Evolutionary conservation across 2,113 vertebrate species (phyloP).

Genomic region (Callochromis pleurospilus): DNA sequence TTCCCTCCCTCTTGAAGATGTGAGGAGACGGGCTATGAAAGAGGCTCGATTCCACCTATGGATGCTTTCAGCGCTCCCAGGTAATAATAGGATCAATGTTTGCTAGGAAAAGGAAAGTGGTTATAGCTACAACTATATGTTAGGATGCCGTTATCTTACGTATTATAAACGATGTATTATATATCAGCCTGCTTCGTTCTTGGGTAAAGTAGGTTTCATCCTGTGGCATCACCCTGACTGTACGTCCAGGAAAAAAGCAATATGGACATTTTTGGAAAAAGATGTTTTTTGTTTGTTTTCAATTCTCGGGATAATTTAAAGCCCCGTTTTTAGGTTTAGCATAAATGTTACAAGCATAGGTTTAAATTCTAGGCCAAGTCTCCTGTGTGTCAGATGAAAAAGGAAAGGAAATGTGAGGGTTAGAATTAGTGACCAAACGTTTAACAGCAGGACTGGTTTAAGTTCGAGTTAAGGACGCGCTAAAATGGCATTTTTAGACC

Average conservation of each 20-base stretch:
- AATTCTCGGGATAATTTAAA: neutral
- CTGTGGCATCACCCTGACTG: neutral
- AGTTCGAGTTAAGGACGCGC: rapidly evolving
- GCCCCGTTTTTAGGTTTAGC: neutral
- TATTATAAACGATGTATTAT: neutral
- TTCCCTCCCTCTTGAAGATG: neutral
- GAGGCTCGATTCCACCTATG: neutral
- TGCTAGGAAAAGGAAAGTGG: neutral
- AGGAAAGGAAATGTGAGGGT: neutral
- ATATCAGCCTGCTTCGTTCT: neutral
- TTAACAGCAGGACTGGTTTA: neutral
- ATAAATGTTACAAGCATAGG: neutral
- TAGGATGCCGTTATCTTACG: neutral
- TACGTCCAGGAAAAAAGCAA: neutral
- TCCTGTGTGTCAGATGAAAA: neutral
- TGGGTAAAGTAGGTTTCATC: neutral
- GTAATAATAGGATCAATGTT: neutral
- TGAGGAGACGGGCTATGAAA: neutral
- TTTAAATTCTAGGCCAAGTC: neutral
- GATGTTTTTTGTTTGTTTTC: neutral
- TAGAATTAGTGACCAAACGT: neutral
- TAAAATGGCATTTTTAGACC: neutral
- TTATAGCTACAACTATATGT: neutral
- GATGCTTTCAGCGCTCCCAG: neutral
- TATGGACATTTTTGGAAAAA: neutral